Base-by-base conservation (phyloP, 1,140 invertebrate genomes). In the Brachionus sp. region DNA sequence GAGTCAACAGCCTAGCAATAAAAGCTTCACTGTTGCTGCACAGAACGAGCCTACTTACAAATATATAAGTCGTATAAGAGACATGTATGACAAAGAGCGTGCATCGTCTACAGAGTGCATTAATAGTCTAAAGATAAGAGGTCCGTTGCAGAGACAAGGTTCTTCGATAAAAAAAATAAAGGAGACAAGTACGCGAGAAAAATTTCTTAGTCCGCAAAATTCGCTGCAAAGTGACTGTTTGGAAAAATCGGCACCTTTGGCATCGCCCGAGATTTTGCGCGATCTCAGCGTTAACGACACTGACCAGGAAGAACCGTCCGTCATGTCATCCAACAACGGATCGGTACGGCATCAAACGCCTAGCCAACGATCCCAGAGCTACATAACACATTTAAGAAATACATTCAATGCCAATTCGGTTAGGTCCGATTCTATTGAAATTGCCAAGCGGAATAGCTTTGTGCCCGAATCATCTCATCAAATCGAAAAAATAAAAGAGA, bases 381-480 rank as follows among this genome's bases (percentile, higher is more conserved):
- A 75, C 25, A 75, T 75, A 6, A 35, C 39, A 23, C 70, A 75
- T 75, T 75, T 75, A n/a, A 75, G 70, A 75, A 75, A 75, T 50
- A 46, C 70, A 6, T 75, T 75, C 13, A 75, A 46, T 75, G 39
- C 66, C 3, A 33, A 70, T 16, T 70, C 66, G 33, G 7, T 75
- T n/a, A 75, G 70, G 44, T 75, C 70, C 37, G 70, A 75, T 25
- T 75, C 70, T 19, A 75, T 44, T 33, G 70, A 75, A 39, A 75
- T 46, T 25, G 37, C 70, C 39, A 75, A 75, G 25, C 37, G 70
- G 44, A 75, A 75, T 75, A 75, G 70, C 13, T 75, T 46, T 75
- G 25, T 44, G 10, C 70, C 37, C 9, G 70, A 75, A 75, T 46
- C 70, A 25, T 46, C 19, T 29, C 23, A 75, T 75, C 70, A 75